These are phyloP conservation scores for Balearica regulorum DNA, from an alignment of 2,797 vertebrate species.

Conservation along the genomic window DNA sequence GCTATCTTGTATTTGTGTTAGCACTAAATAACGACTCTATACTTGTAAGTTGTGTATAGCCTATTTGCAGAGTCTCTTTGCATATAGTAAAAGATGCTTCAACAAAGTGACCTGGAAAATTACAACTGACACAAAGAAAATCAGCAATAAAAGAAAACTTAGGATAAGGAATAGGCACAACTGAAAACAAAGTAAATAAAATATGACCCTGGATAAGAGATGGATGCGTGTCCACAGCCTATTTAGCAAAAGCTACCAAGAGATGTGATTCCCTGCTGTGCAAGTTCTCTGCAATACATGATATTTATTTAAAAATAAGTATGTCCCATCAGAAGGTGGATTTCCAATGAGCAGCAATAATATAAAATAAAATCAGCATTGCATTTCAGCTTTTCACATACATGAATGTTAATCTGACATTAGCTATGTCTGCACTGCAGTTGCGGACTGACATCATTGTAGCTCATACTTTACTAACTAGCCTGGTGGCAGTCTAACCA, in stretches of 20 bases:
- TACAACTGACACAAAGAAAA: not conserved
- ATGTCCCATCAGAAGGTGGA: not conserved
- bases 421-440: not conserved
- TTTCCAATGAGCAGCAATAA: not conserved
- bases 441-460: not conserved
- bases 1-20: not conserved
- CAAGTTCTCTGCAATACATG: constrained; percentile 7
- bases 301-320: constrained; percentile 54
- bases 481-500: not conserved
- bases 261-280: constrained; percentile 11
- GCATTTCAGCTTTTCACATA: not conserved
- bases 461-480: not conserved
- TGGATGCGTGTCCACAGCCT: not conserved
- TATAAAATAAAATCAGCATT: not conserved
- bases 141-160: not conserved
- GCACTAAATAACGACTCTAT: not conserved
- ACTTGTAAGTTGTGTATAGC: not conserved
- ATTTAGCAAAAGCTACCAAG: not conserved
- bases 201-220: constrained; percentile 4
- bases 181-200: constrained; percentile 38
- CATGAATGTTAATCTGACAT: not conserved
- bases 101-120: not conserved
- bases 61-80: not conserved
- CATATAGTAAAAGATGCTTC: not conserved
- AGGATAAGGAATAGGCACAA: not conserved